Evolutionary conservation across 2,797 vertebrate genomes (phyloP), one percentile per base, ranked within the genome.

Genomic region (Acanthis flammea): DNA sequence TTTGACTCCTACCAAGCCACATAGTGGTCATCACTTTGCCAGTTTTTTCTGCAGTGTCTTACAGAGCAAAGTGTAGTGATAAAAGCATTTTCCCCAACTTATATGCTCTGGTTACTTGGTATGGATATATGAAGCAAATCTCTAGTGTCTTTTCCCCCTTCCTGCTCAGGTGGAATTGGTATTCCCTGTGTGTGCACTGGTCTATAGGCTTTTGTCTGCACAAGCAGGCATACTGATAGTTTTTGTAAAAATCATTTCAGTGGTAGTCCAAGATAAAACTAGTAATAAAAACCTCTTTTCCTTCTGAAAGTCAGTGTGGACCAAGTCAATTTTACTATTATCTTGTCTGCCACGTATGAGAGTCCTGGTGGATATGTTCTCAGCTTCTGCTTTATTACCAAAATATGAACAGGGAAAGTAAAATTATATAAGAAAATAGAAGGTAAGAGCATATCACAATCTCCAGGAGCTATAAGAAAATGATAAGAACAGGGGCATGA

Each of bases 391-490:
- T 91, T 94, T 84, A 71, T 89, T 89, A 51, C 19, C 53, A 70
- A 91, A 95, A 54, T 41, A 10, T 70, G 82, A 93, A 25, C 47
- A 55, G 27, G 53, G 41, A 79, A 63, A 48, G 65, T 78, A 88
- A 96, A 96, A 86, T 16, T 70, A 25, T 19, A 8, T 28, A 82
- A 91, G 83, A 93, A 92, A 61, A 48, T 66, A 79, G 47, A 95
- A 95, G 55, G 42, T 65, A 94, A 73, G 57, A 80, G 18, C 39
- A 73, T 92, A 92, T 85, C 33, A 7, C 53, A 60, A 3, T 76
- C 76, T 95, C n/a, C 60, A 81, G 28, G 35, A 94, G 58, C 54
- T 80, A 25, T 91, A 80, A 93, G 67, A 87, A 95, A 88, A 84
- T 71, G n/a, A 42, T 72, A 92, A 90, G 72, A 88, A 84, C 23